A percentile compares a stretch with the other conserved stretches of the same genome.
Evolutionary conservation across 2,797 vertebrate genomes (phyloP).

Genomic region (Darevskia mixta): DNA sequence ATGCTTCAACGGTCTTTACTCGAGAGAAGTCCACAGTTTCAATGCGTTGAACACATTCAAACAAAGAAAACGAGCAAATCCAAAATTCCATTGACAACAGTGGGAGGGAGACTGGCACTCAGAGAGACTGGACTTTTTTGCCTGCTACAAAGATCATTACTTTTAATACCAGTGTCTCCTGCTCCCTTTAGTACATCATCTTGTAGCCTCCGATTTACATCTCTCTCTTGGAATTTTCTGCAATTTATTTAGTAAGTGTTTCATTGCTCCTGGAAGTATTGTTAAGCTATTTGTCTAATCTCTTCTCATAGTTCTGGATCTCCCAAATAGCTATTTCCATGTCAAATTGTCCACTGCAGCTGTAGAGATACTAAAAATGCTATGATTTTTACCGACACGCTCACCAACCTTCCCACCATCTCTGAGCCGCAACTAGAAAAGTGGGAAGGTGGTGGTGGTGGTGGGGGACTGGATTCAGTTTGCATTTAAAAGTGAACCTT

Average conservation of each 20-base stretch:
- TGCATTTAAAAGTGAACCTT: too few species aligned
- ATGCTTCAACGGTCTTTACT: background rate
- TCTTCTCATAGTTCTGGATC: background rate
- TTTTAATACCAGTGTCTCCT: background rate
- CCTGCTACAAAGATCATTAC: background rate
- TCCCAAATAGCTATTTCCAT: background rate
- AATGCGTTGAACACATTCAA: background rate
- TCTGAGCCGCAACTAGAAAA: background rate
- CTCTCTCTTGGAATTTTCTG: background rate
- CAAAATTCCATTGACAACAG: conserved; percentile 4
- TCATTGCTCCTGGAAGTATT: conserved; percentile 5
- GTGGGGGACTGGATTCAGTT: too few species aligned
- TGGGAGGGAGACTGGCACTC: background rate
- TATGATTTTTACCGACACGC: background rate
- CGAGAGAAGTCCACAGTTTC: background rate
- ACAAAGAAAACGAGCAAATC: conserved; percentile 22
- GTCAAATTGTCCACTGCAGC: background rate
- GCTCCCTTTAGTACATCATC: background rate
- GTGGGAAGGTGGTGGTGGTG: too few species aligned
- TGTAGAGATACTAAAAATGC: background rate
- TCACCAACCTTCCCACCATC: background rate
- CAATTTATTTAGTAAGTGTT: conserved; percentile 7
- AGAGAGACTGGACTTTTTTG: background rate
- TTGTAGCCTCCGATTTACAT: conserved; percentile 5
- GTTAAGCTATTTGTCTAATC: conserved; percentile 10